Base-by-base conservation (phyloP, 1,140 invertebrate genomes). In the Diploscapter pachys region DNA sequence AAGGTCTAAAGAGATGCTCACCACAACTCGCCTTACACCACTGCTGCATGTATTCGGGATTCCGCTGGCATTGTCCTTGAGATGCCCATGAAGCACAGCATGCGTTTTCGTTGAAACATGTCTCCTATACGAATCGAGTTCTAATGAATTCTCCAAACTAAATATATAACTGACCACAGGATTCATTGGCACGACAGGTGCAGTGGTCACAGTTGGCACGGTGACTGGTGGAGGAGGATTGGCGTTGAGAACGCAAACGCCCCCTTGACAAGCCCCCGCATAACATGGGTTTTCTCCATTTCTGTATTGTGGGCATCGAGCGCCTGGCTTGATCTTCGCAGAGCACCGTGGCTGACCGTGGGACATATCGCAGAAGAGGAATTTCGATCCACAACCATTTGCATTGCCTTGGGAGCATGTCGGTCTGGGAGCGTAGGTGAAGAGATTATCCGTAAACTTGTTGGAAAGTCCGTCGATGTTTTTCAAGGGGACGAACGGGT, bases 351-450 rank as follows among this genome's bases (percentile, higher is more conserved):
- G 77, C 3, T 65, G 49, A 4, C 78, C 78, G 56, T 79, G 78
- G 11, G 75, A 74, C 13, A 51, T 54, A 64, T 79, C 78, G 63
- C 78, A 79, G 71, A 79, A 79, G 50, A 79, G 77, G 13, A 67
- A 79, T 51, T 67, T 78, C 56, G 13, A 72, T 63, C 52, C 51
- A 5, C 64, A 73, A 64, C 72, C 72, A 63, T 65, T 82, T 4
- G 73, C 80, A 70, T 79, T 77, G 31, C 75, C 5, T 13, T 62
- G 59, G 13, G 64, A 59, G 77, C 82, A 83, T 49, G 71, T 66
- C 4, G 83, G 82, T 66, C 82, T 67, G 56, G 83, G 82, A n/a
- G 80, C 82, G 57, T 83, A 83, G 51, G 79, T 71, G 63, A 78
- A 83, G 49, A 83, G 9, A 49, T 85, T 81, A 66, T 83, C 82